Evolutionary conservation across 2,113 vertebrate genomes (phyloP).

Genomic region (Eonycteris spelaea): DNA sequence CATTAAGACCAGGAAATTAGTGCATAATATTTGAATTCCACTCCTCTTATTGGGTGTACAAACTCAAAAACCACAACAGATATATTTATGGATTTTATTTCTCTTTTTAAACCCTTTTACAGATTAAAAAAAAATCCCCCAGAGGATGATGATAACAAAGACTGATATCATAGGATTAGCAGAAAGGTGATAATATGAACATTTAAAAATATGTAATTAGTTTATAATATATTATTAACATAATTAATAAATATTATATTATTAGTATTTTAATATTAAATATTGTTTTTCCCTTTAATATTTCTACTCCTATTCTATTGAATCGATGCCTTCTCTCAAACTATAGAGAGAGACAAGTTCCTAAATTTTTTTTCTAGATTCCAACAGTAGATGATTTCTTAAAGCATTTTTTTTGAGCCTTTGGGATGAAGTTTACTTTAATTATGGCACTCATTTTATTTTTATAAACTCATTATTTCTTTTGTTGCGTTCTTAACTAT

Average conservation of each 20-base stretch:
- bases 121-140: neutral
- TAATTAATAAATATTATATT: neutral
- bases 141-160: neutral
- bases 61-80: neutral
- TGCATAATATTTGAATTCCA: neutral
- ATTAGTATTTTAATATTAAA: neutral
- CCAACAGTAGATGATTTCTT: neutral
- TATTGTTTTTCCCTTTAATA: neutral
- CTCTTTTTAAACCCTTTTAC: neutral
- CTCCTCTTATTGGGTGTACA: neutral
- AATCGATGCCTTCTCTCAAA: neutral
- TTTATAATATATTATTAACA: neutral
- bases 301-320: neutral
- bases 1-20: neutral
- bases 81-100: neutral
- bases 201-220: neutral
- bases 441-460: neutral
- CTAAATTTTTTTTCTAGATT: neutral
- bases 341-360: neutral
- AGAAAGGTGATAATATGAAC: neutral
- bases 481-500: neutral
- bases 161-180: neutral
- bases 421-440: neutral
- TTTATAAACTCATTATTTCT: neutral
- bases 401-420: neutral